Evolutionary conservation across 1,140 invertebrate species (phyloP).

Genomic region (Nasonia vitripennis): DNA sequence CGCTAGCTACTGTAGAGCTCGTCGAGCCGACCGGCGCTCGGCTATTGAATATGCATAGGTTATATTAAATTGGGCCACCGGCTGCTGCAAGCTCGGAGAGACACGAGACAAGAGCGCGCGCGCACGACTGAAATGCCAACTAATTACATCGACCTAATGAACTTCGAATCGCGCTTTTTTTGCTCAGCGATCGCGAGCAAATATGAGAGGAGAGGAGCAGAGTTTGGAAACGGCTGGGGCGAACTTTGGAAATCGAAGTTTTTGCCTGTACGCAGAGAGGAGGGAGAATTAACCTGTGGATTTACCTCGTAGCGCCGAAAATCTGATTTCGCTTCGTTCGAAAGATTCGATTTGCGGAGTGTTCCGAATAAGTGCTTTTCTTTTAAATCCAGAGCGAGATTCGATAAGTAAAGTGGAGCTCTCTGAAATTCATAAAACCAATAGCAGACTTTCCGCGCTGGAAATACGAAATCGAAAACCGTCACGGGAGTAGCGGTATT

Average conservation of each 20-base stretch:
- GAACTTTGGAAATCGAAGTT: neutral
- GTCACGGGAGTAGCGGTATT: neutral
- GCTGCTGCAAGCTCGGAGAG: slow-evolving; percentile 51
- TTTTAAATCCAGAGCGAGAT: neutral
- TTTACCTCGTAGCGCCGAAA: neutral
- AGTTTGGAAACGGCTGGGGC: neutral
- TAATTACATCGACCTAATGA: slow-evolving; percentile 62
- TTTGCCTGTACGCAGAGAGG: neutral
- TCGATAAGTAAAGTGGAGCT: neutral
- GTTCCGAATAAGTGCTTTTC: neutral
- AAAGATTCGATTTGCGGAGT: neutral
- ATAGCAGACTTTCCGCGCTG: neutral
- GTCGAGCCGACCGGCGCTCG: slow-evolving; percentile 44
- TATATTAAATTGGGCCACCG: slow-evolving; percentile 70
- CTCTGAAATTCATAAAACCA: neutral
- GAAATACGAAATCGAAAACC: neutral
- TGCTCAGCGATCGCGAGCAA: slow-evolving; percentile 42
- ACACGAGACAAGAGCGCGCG: slow-evolving; percentile 38
- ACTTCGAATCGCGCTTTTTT: slow-evolving; percentile 53
- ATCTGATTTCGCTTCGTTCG: neutral
- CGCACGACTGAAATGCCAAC: slow-evolving; percentile 54
- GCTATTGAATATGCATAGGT: slow-evolving; percentile 73
- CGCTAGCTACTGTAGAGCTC: slow-evolving; percentile 10
- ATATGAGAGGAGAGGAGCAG: neutral
- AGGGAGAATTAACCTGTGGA: neutral